These are phyloP conservation scores for Silurus glanis DNA, from an alignment of 2,113 vertebrate genomes.

Conservation along the genomic window DNA sequence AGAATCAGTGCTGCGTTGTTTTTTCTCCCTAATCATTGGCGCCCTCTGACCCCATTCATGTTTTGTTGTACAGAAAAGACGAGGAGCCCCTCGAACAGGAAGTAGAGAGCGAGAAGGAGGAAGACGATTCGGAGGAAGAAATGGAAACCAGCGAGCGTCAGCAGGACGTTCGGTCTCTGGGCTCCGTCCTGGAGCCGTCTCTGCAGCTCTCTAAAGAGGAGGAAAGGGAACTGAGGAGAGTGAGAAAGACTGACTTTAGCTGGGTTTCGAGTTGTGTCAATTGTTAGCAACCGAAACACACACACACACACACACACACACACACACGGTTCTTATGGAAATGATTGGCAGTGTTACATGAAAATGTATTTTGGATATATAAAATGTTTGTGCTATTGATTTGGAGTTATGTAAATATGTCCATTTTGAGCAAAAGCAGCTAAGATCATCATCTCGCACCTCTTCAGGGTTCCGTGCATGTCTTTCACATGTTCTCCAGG, in stretches of 20 bases:
- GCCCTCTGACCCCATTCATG: fast-evolving
- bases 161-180: constrained; percentile 48
- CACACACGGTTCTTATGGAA: neutral
- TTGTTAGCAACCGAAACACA: constrained; percentile 36
- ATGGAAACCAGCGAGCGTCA: constrained; percentile 52
- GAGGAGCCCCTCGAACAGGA: constrained; percentile 70
- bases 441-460: neutral
- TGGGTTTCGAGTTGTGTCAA: constrained; percentile 72
- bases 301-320: neutral
- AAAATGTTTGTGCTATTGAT: neutral
- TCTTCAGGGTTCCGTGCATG: neutral
- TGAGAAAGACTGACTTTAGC: constrained; percentile 83
- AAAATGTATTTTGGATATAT: no score
- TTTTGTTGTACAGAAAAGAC: constrained; percentile 46
- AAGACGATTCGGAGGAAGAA: constrained; percentile 81
- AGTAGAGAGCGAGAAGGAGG: constrained; percentile 80
- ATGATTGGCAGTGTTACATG: neutral
- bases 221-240: constrained; percentile 78
- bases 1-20: neutral
- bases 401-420: neutral
- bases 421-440: neutral
- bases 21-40: neutral
- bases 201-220: constrained; percentile 77
- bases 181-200: constrained; percentile 46
- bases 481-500: neutral